These are phyloP conservation scores for Heterodera filipjevi DNA, from an alignment of 2,888 invertebrate genomes.

Conservation along the genomic window DNA sequence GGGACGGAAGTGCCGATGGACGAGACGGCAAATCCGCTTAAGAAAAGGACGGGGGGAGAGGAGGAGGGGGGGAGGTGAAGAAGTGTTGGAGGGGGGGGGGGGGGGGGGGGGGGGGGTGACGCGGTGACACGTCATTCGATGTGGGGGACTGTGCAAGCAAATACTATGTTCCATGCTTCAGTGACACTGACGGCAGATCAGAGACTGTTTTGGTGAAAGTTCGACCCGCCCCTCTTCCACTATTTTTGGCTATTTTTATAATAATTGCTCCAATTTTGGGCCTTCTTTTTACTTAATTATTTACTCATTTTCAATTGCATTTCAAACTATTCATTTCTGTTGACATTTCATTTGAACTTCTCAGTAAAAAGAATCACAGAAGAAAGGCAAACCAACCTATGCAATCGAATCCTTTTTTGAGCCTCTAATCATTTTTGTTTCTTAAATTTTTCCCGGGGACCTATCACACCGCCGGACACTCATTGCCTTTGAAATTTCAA, in stretches of 20 bases:
- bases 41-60: background rate
- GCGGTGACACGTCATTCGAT: background rate
- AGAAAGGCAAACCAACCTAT: too few relatives aligned
- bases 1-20: slow-evolving; percentile 1
- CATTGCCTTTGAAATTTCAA: too few relatives aligned
- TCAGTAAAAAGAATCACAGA: too few relatives aligned
- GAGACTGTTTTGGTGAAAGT: background rate
- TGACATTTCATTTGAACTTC: too few relatives aligned
- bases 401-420: background rate
- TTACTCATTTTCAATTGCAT: background rate
- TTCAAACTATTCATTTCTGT: background rate
- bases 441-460: too few relatives aligned
- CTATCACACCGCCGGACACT: too few relatives aligned
- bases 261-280: background rate
- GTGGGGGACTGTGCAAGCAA: background rate
- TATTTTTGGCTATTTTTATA: background rate
- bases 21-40: slow-evolving; percentile 8
- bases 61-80: background rate
- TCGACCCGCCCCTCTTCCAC: background rate
- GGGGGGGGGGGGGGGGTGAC: slow-evolving; percentile 8
- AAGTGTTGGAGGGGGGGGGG: background rate
- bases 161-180: background rate
- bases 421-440: too few relatives aligned
- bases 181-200: background rate
- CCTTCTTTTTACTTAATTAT: background rate